Evolutionary conservation across 37 sponge, comb jelly and placozoan species (phyloP), one percentile per base, ranked within the genome.

Genomic region (Cladorhizidae sp.): DNA sequence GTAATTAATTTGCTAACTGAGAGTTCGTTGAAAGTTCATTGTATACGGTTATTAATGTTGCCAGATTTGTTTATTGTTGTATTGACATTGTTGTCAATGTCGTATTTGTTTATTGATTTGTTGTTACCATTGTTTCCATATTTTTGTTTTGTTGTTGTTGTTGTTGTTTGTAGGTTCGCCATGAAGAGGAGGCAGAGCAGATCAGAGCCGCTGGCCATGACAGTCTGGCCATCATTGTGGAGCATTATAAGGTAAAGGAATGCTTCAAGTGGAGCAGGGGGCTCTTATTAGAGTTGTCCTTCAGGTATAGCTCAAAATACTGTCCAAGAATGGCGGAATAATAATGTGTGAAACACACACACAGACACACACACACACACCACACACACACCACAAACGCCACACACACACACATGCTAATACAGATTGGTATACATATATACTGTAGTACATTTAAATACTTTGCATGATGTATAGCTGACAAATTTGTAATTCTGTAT

Each of bases 131-230:
- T 31, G 43, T 18, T 64, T 37, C 23, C 58, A 8, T 56, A 5
- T 49, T 57, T 55, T n/a, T 36, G 58, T 20, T 25, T 29, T 40
- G 17, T 29, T 54, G 49, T 56, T 14, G 26, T 56, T 32, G 9
- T 28, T 64, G n/a, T 18, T 40, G 15, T 67, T 54, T 67, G 43
- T 72, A 90, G 87, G 73, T 17, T 45, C 84, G 88, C 17, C 93
- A 92, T 62, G 71, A 61, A 39, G 77, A 82, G 11, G 87, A 89
- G 40, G n/a, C 89, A 39, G 90, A 93, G 72, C 83, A 86, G 78
- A 79, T 93, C 32, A 72, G 94, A 33, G 36, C 77, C 29, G 94
- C 90, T 28, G 94, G 94, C 18, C 94, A 93, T 77, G 87, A 83
- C 28, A 36, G 90, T 21, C 80, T 93, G 73, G 91, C 90, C 40